Conservation (phyloP, 2,888 invertebrate species). For the Lingula anatina region DNA sequence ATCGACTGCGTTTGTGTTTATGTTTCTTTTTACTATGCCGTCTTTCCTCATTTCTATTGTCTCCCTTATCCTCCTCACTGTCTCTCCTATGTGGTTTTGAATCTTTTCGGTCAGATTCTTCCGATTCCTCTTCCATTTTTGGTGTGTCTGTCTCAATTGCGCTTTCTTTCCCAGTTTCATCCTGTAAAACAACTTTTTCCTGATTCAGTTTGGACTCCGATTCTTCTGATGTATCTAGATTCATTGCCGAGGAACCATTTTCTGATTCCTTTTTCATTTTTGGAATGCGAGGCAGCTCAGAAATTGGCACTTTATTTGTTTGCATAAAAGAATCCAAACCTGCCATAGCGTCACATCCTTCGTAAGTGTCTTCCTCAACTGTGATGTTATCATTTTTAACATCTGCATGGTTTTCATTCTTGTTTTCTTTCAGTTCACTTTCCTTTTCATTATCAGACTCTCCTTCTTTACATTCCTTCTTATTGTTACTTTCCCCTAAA, state of each 20-base stretch:
- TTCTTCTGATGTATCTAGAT: too few relatives aligned
- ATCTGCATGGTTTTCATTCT: neutral
- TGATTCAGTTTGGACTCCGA: too few relatives aligned
- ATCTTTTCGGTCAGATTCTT: too few relatives aligned
- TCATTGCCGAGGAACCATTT: too few relatives aligned
- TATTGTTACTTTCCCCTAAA: neutral
- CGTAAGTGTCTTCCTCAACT: neutral
- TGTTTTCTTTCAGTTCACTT: slow-evolving; percentile 1
- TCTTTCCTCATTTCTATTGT: slow-evolving; percentile 1
- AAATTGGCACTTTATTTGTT: slow-evolving; percentile 23
- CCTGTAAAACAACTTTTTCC: too few relatives aligned
- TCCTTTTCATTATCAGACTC: slow-evolving; percentile 1
- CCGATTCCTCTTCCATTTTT: slow-evolving; percentile 51
- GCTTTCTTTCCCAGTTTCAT: slow-evolving; percentile 6
- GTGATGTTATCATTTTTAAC: neutral
- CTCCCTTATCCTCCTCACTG: too few relatives aligned
- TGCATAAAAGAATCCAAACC: slow-evolving; percentile 10
- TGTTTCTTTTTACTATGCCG: neutral
- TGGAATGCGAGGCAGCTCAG: slow-evolving; percentile 33
- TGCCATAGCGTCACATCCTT: slow-evolving; percentile 1
- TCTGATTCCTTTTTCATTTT: too few relatives aligned
- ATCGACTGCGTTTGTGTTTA: slow-evolving; percentile 35
- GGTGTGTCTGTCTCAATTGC: slow-evolving; percentile 30
- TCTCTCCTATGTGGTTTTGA: too few relatives aligned
- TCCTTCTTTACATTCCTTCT: neutral